Percentiles rank a stretch among this genome's conserved stretches.
phyloP scores from a whole-genome alignment of 2,797 vertebrate genomes.

The Sebastes melanostomus region DNA sequence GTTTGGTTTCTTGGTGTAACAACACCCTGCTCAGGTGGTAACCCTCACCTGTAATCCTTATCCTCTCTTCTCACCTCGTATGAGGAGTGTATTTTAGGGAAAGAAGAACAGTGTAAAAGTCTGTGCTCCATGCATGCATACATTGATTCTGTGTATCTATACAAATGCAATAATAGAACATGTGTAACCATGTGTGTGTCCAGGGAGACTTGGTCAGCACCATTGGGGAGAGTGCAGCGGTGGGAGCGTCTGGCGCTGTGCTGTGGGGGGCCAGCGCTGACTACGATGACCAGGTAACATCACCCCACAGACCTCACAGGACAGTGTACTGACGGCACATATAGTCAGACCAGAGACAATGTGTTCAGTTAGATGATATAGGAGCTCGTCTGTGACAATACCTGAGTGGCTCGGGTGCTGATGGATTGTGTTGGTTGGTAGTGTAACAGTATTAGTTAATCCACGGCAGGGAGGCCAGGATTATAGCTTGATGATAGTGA shows the following conservation, averaged over 20 bases:
- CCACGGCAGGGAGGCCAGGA: background rate
- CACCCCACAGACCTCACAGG: constrained; percentile 41
- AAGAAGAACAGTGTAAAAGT: background rate
- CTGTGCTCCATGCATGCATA: background rate
- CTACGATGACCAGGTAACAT: constrained; percentile 71
- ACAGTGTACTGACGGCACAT: background rate
- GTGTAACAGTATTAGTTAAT: constrained; percentile 21
- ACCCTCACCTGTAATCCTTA: constrained; percentile 29
- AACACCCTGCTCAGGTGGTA: constrained; percentile 46
- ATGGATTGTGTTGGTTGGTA: constrained; percentile 15
- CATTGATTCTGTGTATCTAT: background rate
- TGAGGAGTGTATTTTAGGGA: background rate
- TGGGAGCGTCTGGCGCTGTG: constrained; percentile 82
- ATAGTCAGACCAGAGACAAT: constrained; percentile 15
- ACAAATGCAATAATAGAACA: background rate
- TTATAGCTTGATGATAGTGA: constrained; percentile 18
- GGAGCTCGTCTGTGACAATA: constrained; percentile 14
- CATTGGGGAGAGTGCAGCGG: constrained; percentile 82
- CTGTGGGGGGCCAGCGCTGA: constrained; percentile 81
- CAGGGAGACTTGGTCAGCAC: constrained; percentile 82
- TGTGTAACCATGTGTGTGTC: constrained; percentile 5
- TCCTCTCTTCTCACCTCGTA: constrained; percentile 23
- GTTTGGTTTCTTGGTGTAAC: constrained; percentile 76
- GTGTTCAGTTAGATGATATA: constrained; percentile 16
- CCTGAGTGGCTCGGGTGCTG: background rate